Conservation (phyloP, 2,888 invertebrate species). For the Colletes collaris region DNA sequence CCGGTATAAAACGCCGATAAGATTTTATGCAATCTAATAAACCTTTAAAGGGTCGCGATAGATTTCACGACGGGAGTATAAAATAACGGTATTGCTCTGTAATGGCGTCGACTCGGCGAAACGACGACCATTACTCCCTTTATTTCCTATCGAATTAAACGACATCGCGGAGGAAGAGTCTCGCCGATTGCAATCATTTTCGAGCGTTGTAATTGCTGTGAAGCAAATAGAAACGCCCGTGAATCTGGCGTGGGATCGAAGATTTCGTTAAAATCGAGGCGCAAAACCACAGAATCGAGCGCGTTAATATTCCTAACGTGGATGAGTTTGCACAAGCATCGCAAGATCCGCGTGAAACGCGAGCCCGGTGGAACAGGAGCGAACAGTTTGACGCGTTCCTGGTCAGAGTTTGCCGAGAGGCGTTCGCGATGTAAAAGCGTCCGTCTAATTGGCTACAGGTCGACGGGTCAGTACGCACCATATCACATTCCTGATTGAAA, state of each 20-base stretch:
- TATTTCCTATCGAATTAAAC: not conserved
- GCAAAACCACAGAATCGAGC: not conserved
- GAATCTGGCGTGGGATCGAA: too few species aligned
- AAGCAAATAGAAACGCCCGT: not conserved
- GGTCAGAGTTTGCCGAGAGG: conserved; percentile 5
- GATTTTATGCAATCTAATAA: conserved; percentile 44
- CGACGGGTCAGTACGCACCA: conserved; percentile 41
- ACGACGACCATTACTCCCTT: not conserved
- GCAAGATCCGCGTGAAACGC: conserved; percentile 5
- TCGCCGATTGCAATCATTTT: not conserved
- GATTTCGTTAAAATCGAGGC: too few species aligned
- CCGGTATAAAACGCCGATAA: conserved; percentile 40
- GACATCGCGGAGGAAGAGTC: not conserved
- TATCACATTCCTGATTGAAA: conserved; percentile 30
- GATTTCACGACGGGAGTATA: conserved; percentile 2
- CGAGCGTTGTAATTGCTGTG: not conserved
- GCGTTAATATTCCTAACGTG: not conserved
- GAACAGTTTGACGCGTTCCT: not conserved
- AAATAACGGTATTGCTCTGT: not conserved
- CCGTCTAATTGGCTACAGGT: conserved; percentile 29
- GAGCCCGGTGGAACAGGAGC: not conserved
- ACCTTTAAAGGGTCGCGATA: conserved; percentile 23
- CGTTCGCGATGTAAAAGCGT: conserved; percentile 3
- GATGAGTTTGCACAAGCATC: not conserved
- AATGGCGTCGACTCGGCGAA: not conserved